Evolutionary conservation across 2,797 vertebrate genomes (phyloP), one percentile per base, ranked within the genome.

Genomic region (Periophthalmus magnuspinnatus): DNA sequence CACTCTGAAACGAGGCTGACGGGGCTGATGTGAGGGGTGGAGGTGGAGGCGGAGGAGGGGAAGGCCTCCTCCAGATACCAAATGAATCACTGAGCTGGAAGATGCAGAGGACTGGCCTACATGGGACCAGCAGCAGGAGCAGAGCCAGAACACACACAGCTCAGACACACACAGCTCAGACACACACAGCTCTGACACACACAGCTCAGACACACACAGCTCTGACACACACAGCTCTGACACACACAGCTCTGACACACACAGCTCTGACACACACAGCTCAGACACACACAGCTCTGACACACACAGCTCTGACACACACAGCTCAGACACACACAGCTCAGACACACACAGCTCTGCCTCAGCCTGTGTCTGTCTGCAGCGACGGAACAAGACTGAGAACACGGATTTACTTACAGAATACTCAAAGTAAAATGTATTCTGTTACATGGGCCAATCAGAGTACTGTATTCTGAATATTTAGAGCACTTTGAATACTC

Each of bases 21-120:
- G 70, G 76, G 75, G 79, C 79, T 68, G 66, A 79, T 81, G 79
- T 77, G 72, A n/a, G n/a, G n/a, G n/a, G n/a, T n/a, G n/a, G n/a
- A n/a, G n/a, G n/a, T n/a, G n/a, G n/a, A n/a, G n/a, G n/a, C n/a
- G n/a, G n/a, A n/a, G 67, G 76, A 70, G 79, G 81, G 80, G 76
- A 77, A 78, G 41, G 59, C 76, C 76, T 89, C 66, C 80, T 87
- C 81, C 77, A 89, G 84, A 91, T 80, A 89, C 79, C 84, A 90
- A 88, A 88, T 91, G 86, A 90, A 91, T 91, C 86, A 86, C 78
- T 82, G 89, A 84, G 74, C 81, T 90, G 87, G 85, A 90, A 86
- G 82, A 91, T 91, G 87, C 84, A 90, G 88, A 92, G 89, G 84
- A 84, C 84, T 88, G 87, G 84, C 84, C 91, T 89, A 84, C 87